These are phyloP conservation scores for Rhinatrema bivittatum DNA, from an alignment of 2,797 vertebrate genomes.

Conservation along the genomic window DNA sequence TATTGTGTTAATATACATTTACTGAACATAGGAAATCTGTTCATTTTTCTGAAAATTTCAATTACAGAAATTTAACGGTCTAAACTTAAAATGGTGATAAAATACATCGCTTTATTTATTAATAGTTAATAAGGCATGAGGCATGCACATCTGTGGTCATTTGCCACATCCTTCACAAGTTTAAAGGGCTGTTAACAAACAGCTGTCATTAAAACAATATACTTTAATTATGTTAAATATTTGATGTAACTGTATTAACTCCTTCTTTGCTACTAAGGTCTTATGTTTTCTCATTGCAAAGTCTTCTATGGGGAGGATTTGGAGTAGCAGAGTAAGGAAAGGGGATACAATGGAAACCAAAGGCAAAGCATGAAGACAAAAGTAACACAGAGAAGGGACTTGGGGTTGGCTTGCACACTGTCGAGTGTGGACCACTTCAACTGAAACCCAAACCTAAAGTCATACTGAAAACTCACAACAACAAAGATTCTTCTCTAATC, in stretches of 20 bases:
- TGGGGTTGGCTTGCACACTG: slow-evolving; percentile 7
- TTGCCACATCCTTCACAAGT: neutral
- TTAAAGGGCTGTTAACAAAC: slow-evolving; percentile 2
- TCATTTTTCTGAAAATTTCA: neutral
- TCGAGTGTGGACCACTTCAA: too few relatives aligned
- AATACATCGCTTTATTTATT: neutral
- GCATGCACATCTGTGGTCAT: neutral
- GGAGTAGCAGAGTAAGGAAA: neutral
- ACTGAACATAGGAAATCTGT: neutral
- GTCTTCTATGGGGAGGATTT: too few relatives aligned
- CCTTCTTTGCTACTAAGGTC: neutral
- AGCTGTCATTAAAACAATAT: neutral
- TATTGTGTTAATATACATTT: too few relatives aligned
- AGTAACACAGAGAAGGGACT: slow-evolving; percentile 3
- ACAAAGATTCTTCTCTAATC: too few relatives aligned
- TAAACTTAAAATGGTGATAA: slow-evolving; percentile 2
- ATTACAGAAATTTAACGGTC: neutral
- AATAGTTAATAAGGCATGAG: neutral
- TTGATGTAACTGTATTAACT: neutral
- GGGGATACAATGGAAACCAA: neutral
- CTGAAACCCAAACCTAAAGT: too few relatives aligned
- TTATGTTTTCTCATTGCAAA: too few relatives aligned
- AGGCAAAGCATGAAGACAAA: slow-evolving; percentile 9
- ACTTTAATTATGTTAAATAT: neutral
- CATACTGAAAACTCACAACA: too few relatives aligned